Percentiles rank a stretch among this genome's conserved stretches.
Evolutionary conservation across 2,797 vertebrate genomes (phyloP).

Genomic region (Lates japonicus): DNA sequence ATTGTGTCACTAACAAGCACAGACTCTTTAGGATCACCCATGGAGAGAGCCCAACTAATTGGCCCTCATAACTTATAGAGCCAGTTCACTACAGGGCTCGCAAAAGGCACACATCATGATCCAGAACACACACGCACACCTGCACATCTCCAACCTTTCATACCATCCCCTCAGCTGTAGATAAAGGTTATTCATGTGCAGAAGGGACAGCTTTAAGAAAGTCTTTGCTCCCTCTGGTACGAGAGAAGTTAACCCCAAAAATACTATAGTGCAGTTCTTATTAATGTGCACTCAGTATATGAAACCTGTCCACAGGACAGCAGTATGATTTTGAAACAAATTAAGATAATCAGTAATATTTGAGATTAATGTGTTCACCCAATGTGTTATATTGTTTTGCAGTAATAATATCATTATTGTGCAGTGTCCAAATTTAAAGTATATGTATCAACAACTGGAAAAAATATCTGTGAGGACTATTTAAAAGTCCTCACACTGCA

Average conservation of each 20-base stretch:
- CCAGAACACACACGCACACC: conserved; percentile 3
- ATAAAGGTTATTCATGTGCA: neutral
- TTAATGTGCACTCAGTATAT: neutral
- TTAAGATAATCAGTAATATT: neutral
- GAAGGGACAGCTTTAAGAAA: neutral
- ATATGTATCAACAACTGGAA: neutral
- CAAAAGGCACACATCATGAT: neutral
- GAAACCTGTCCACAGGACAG: neutral
- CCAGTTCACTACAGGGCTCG: neutral
- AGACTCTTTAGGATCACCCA: conserved; percentile 28
- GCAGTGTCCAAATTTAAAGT: neutral
- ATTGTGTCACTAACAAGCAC: conserved; percentile 11
- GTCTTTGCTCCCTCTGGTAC: neutral
- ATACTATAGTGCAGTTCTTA: neutral
- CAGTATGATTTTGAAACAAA: neutral
- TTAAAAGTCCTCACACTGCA: neutral
- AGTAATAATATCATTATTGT: neutral
- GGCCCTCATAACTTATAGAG: neutral
- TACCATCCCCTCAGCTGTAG: neutral
- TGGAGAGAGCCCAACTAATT: conserved; percentile 21
- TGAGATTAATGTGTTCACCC: neutral
- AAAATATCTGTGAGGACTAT: neutral
- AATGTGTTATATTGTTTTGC: neutral
- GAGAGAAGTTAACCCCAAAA: neutral
- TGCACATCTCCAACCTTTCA: neutral